phyloP scores from a whole-genome alignment of 53 echinoderm and acorn worm species.

The Stichopus horrens region DNA sequence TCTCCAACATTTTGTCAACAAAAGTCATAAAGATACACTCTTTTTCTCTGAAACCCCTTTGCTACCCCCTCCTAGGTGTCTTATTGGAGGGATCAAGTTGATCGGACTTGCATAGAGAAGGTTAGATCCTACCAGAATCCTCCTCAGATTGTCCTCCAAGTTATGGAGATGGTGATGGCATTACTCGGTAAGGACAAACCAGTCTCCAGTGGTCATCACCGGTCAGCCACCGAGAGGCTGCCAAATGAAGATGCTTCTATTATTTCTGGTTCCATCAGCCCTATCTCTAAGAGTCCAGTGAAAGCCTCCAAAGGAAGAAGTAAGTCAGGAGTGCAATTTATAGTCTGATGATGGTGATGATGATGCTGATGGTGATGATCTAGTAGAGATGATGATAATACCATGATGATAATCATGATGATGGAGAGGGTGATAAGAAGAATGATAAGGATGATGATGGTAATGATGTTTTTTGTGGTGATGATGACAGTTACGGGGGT shows the following conservation, averaged over 20 bases:
- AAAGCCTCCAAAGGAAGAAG: slow-evolving; percentile 64
- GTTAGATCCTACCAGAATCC: slow-evolving; percentile 88
- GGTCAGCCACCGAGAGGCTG: slow-evolving; percentile 32
- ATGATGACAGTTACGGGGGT: neutral
- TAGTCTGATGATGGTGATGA: neutral
- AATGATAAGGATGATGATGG: neutral
- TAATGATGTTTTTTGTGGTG: neutral
- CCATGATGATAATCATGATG: no score
- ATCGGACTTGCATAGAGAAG: slow-evolving; percentile 86
- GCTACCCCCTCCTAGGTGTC: slow-evolving; percentile 52
- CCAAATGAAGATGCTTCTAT: slow-evolving; percentile 86
- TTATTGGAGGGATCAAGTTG: slow-evolving; percentile 87
- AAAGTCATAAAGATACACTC: no score
- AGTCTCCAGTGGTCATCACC: slow-evolving; percentile 37
- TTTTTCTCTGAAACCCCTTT: no score
- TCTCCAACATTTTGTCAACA: no score
- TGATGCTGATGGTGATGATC: neutral
- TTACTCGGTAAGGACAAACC: slow-evolving; percentile 79
- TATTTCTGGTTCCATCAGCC: slow-evolving; percentile 73
- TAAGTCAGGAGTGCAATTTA: neutral
- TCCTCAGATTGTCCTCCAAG: slow-evolving; percentile 85
- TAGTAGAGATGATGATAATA: neutral
- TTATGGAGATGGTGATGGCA: slow-evolving; percentile 96
- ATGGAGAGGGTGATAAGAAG: neutral
- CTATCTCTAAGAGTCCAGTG: slow-evolving; percentile 71